Percentiles rank a stretch among this genome's conserved stretches.
Conservation (phyloP, 92 coral and sea anemone species). For the Actinostola sp. region DNA sequence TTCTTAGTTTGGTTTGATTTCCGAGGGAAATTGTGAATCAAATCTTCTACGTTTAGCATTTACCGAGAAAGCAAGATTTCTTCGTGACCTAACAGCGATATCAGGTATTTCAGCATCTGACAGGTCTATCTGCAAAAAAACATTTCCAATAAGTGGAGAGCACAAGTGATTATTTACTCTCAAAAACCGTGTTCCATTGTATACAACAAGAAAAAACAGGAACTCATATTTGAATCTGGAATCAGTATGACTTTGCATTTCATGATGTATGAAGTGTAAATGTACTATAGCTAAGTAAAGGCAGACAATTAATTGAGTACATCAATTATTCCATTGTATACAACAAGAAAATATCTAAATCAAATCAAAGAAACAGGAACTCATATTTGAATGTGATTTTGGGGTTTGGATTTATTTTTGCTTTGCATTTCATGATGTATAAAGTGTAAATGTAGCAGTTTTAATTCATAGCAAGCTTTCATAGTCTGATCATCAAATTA, state of each 20-base stretch:
- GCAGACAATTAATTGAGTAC: too few species aligned
- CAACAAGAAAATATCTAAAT: too few species aligned
- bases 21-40: too few species aligned
- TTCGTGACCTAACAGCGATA: conserved; percentile 10
- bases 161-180: conserved; percentile 16
- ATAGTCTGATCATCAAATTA: neutral
- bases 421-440: too few species aligned
- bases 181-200: conserved; percentile 17
- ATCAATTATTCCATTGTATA: too few species aligned
- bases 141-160: conserved; percentile 11
- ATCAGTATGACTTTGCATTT: conserved; percentile 13
- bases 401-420: too few species aligned
- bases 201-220: conserved; percentile 12
- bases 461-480: conserved; percentile 5
- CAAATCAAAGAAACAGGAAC: too few species aligned
- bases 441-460: too few species aligned
- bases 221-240: conserved; percentile 14
- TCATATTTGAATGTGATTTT: too few species aligned
- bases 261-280: conserved; percentile 9
- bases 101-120: conserved; percentile 13
- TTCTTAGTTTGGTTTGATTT: too few species aligned
- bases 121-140: conserved; percentile 1
- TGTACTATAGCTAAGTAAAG: neutral
- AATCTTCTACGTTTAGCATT: neutral
- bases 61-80: neutral